Base-by-base conservation (phyloP, 2,113 vertebrate species). In the Solea senegalensis region DNA sequence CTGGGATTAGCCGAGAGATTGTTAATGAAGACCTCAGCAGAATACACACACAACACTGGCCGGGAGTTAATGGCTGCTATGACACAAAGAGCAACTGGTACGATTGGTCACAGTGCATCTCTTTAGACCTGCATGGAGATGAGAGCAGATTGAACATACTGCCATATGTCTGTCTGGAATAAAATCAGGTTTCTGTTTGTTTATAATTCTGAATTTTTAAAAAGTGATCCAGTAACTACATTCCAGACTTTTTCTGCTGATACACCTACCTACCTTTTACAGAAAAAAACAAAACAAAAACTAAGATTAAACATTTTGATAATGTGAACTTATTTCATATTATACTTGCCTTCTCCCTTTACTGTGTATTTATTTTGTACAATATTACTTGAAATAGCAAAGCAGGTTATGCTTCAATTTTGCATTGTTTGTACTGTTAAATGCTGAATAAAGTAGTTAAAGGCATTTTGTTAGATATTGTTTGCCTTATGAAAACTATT, bases 91-190 rank as follows among this genome's bases (percentile, higher is more conserved):
- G 95, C 85, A 94, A 93, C 82, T 99, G 97, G 97, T 98, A 94
- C 87, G 95, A 97, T 90, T 99, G 97, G 97, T 98, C 97, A 9
- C 93, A 98, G 91, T 96, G 96, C 92, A 95, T 99, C 89, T 95
- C 96, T 8, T 90, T 99, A 78, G 96, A 98, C 78, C 95, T 92
- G 2, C 95, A 96, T 0, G 95, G 95, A 43, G 96, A 98, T 48
- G 96, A 95, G 27, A 96, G 94, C 91, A 95, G 92, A 80, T 87
- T 99, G 86, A 95, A 97, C 89, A 95, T 99, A 89, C 93, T 98
- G 92, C 97, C 97, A 81, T 99, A 99, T 11, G 95, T 98, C 91
- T 96, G 95, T 91, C 91, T 98, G 91, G 97, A 99, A 88, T 98
- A 93, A 96, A 63, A 45, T 82, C 8, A 5, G 21, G 13, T 27